Percentiles rank a stretch among this genome's conserved stretches.
Evolutionary conservation across 2,888 invertebrate genomes (phyloP).

Genomic region (Molorchus minor): DNA sequence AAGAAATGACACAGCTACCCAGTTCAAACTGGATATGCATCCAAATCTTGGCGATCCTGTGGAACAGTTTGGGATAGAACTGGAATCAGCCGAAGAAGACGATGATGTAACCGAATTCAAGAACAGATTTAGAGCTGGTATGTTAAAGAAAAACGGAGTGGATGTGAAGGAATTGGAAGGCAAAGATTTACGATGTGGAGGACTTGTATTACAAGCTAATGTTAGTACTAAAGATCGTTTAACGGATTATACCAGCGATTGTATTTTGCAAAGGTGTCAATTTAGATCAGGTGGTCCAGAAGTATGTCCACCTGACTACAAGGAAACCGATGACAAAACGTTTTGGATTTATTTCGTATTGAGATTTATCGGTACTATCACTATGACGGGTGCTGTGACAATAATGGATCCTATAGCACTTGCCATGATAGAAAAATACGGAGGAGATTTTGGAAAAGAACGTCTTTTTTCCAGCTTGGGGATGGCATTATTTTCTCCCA

Average conservation of each 20-base stretch:
- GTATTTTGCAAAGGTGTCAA: constrained; percentile 80
- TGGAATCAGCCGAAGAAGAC: constrained; percentile 77
- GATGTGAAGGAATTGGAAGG: constrained; percentile 79
- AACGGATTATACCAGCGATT: constrained; percentile 72
- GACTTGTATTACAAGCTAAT: constrained; percentile 74
- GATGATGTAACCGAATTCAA: constrained; percentile 78
- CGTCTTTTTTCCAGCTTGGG: constrained; percentile 82
- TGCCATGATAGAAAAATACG: constrained; percentile 84
- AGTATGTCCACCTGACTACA: constrained; percentile 82
- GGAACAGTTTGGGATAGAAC: constrained; percentile 79
- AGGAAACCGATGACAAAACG: constrained; percentile 78
- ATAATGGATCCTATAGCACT: constrained; percentile 90
- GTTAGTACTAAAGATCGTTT: constrained; percentile 70
- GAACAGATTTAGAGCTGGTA: constrained; percentile 74
- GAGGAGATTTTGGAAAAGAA: constrained; percentile 84
- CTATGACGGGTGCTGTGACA: constrained; percentile 85
- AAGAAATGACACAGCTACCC: constrained; percentile 49
- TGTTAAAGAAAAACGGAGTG: constrained; percentile 72
- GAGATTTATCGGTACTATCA: constrained; percentile 81
- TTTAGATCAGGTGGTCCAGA: constrained; percentile 80
- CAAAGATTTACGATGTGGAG: constrained; percentile 79
- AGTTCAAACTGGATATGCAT: constrained; percentile 69
- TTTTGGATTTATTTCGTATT: constrained; percentile 87
- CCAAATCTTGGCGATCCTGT: constrained; percentile 78
- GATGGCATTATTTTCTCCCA: constrained; percentile 84